Base-by-base conservation (phyloP, 1,140 invertebrate species). In the Carposina sasakii region DNA sequence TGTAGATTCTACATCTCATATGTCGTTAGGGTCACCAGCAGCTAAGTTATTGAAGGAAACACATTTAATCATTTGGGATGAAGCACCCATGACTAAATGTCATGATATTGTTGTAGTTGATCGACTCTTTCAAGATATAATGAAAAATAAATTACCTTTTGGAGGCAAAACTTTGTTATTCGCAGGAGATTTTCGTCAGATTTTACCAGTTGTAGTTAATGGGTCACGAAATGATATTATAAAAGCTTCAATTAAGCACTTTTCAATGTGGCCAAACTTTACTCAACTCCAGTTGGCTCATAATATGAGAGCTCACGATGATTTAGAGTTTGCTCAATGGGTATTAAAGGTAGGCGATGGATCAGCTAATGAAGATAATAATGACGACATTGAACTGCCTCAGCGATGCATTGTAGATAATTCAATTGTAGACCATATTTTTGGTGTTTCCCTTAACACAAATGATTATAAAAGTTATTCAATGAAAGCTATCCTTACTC, bases 381-480 rank as follows among this genome's bases (percentile, higher is more conserved):
- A 51, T 16, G 48, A 51, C 39, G 19, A 41, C 26, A 39, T 56
- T 56, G 42, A 51, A 56, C 54, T 51, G 54, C 48, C 48, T 50
- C 47, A 15, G 34, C 47, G 48, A 55, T 55, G 53, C 48, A 56
- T 51, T 56, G 37, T 43, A 51, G 42, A 48, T 26, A 48, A 37
- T 37, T 37, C 34, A 39, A 49, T 41, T 41, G 36, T 41, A 48
- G 46, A 48, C 39, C 48, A 49, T 49, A 51, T 51, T 43, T 43
- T 51, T 51, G 39, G 48, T 43, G 48, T 43, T 24, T 50, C 54
- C 44, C 33, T 57, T 41, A 52, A 57, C 44, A 52, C 40, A 43
- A 56, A 42, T 48, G 54, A 57, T 48, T 52, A 52, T 52, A 57
- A 57, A 57, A 57, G 49, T 52, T 57, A 53, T 58, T 58, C 55